These are phyloP conservation scores for Amia ocellicauda DNA, from an alignment of 2,113 vertebrate genomes.

Conservation along the genomic window DNA sequence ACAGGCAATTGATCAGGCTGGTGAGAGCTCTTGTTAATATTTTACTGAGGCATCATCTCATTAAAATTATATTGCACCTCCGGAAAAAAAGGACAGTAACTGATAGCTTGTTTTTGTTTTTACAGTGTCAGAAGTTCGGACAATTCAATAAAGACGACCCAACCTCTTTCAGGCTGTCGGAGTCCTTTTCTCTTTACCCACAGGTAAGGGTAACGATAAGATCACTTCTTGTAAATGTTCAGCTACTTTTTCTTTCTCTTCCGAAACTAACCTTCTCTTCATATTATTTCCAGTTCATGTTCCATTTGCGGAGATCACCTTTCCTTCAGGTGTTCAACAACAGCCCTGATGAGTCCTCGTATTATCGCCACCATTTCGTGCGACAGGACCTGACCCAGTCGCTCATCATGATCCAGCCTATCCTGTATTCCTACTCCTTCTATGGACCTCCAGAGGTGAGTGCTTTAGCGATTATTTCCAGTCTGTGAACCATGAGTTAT, in stretches of 20 bases:
- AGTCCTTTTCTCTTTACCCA: conserved; percentile 93
- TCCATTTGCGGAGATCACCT: conserved; percentile 90
- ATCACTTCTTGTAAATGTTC: no score
- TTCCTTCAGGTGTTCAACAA: conserved; percentile 99
- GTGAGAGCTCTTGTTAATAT: conserved; percentile 67
- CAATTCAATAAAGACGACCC: conserved; percentile 96
- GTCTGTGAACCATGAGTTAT: no score
- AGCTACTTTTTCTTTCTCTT: no score
- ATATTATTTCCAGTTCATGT: conserved; percentile 80
- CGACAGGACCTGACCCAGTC: conserved; percentile 95
- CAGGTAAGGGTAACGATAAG: conserved; percentile 81
- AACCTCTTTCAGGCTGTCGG: conserved; percentile 86
- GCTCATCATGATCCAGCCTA: conserved; percentile 96
- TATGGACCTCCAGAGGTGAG: conserved; percentile 92
- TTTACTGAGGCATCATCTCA: no score
- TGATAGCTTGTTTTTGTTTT: conserved; percentile 36
- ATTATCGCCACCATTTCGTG: conserved; percentile 92
- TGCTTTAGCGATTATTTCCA: background rate
- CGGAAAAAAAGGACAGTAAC: no score
- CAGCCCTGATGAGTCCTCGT: conserved; percentile 93
- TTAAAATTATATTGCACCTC: no score
- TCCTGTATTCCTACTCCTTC: conserved; percentile 96
- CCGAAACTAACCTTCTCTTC: no score
- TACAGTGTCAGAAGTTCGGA: conserved; percentile 96
- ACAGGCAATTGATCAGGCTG: conserved; percentile 94